Evolutionary conservation across 2,113 vertebrate species (phyloP).

Genomic region (Gobiocypris rarus): DNA sequence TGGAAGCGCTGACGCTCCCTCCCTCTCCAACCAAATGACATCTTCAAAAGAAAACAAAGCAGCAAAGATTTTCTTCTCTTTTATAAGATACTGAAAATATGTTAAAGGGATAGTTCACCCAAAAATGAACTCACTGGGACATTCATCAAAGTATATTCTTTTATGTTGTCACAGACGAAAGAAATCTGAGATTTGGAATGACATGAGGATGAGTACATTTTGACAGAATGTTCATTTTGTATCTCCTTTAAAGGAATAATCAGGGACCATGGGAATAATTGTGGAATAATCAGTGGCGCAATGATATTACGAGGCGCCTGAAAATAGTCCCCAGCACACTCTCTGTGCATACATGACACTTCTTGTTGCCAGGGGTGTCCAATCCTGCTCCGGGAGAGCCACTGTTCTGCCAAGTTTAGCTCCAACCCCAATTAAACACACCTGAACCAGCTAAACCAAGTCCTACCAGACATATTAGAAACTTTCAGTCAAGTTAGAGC

Average conservation of each 20-base stretch:
- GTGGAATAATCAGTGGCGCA: too few species aligned
- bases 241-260: too few species aligned
- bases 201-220: background rate
- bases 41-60: constrained; percentile 64
- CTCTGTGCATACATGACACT: background rate
- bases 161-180: background rate
- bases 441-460: too few species aligned
- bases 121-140: background rate
- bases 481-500: too few species aligned
- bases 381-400: too few species aligned
- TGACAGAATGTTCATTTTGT: background rate
- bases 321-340: too few species aligned
- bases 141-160: background rate
- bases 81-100: background rate
- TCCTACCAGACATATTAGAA: too few species aligned
- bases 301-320: too few species aligned
- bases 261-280: too few species aligned
- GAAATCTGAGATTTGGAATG: background rate
- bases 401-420: too few species aligned
- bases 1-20: constrained; percentile 79
- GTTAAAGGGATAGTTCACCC: background rate
- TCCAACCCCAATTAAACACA: too few species aligned
- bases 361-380: background rate
- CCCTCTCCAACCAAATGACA: constrained; percentile 81
- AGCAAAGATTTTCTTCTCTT: too few species aligned